Percentiles rank a stretch among this genome's conserved stretches.
Conservation (phyloP, 2,797 vertebrate species). For the Pteronotus mesoamericanus region DNA sequence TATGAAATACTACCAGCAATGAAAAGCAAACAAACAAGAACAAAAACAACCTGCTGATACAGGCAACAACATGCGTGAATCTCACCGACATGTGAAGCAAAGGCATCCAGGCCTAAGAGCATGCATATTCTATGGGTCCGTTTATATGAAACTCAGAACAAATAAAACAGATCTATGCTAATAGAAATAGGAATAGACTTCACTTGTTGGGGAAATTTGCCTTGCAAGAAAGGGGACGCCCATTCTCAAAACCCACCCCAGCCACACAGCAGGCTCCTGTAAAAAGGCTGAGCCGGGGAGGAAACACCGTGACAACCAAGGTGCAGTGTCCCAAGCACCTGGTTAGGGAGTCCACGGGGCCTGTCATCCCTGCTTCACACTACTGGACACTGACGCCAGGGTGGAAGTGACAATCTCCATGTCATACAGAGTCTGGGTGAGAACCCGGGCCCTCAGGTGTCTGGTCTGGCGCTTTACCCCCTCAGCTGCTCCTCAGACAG, state of each 20-base stretch:
- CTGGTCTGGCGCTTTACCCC: neutral
- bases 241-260: neutral
- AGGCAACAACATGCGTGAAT: neutral
- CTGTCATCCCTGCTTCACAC: neutral
- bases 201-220: neutral
- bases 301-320: neutral
- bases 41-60: neutral
- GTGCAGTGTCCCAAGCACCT: too few species aligned
- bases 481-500: neutral
- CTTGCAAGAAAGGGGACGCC: neutral
- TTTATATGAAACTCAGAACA: neutral
- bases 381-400: neutral
- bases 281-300: neutral
- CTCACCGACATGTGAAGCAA: neutral
- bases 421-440: neutral
- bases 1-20: neutral
- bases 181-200: neutral
- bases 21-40: neutral
- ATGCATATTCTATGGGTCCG: rapidly evolving
- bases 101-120: neutral
- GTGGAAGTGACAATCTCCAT: neutral
- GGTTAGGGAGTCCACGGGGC: neutral
- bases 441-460: neutral
- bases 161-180: neutral
- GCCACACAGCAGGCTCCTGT: neutral